phyloP scores from a whole-genome alignment of 2,113 vertebrate genomes.

The Stegostoma tigrinum region DNA sequence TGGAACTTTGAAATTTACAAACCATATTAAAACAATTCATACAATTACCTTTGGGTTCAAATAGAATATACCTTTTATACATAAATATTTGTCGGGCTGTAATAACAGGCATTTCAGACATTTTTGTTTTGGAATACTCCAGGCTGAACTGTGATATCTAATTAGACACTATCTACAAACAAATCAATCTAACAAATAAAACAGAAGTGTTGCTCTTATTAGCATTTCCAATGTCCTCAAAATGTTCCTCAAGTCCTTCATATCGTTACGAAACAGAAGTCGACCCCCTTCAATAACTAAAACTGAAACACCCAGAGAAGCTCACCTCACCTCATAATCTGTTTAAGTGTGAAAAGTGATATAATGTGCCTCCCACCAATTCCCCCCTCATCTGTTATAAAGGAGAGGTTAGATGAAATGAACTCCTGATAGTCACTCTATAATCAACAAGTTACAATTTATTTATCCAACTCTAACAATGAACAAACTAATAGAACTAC shows the following conservation, averaged over 20 bases:
- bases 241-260: neutral
- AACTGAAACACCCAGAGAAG: too few species aligned
- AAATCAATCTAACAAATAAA: neutral
- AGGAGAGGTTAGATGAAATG: too few species aligned
- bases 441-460: too few species aligned
- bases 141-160: neutral
- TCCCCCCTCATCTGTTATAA: too few species aligned
- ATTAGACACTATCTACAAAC: neutral
- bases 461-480: too few species aligned
- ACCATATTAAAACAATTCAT: neutral
- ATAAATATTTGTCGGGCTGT: neutral
- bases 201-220: neutral
- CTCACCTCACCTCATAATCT: too few species aligned
- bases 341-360: too few species aligned
- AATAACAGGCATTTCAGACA: neutral
- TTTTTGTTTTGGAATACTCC: neutral
- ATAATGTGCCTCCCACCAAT: too few species aligned
- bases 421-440: too few species aligned
- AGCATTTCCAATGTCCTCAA: neutral
- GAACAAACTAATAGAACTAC: too few species aligned
- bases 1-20: neutral
- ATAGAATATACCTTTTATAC: neutral
- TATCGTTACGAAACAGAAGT: neutral
- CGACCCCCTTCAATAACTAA: too few species aligned
- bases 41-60: neutral